Conservation (phyloP, 2,888 invertebrate genomes). For the Spicauda simplicius region DNA sequence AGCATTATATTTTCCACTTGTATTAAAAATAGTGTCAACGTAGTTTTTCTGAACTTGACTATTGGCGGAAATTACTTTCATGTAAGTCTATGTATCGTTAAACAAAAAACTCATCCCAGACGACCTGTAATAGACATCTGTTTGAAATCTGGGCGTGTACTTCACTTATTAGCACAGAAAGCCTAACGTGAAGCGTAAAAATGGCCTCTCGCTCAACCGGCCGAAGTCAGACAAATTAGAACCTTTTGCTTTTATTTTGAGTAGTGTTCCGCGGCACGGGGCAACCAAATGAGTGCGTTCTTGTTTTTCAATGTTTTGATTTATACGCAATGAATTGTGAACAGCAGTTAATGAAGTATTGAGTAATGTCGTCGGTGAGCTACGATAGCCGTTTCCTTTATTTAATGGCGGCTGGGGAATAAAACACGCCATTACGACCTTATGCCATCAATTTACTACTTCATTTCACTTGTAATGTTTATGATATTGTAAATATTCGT, state of each 20-base stretch:
- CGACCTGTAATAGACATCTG: too few relatives aligned
- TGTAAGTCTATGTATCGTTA: too few relatives aligned
- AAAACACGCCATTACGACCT: slow-evolving; percentile 28
- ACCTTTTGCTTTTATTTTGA: slow-evolving; percentile 49
- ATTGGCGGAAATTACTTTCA: too few relatives aligned
- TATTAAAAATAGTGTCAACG: too few relatives aligned
- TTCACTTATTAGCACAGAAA: too few relatives aligned
- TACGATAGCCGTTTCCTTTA: slow-evolving; percentile 48
- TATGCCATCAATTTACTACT: slow-evolving; percentile 37
- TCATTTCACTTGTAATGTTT: slow-evolving; percentile 37
- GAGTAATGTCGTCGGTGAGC: slow-evolving; percentile 64
- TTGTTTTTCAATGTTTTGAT: slow-evolving; percentile 69
- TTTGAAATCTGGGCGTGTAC: too few relatives aligned
- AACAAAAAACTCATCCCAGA: too few relatives aligned
- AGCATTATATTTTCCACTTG: too few relatives aligned
- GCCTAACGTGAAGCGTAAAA: background rate
- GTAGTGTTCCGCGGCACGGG: slow-evolving; percentile 60
- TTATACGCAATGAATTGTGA: slow-evolving; percentile 74
- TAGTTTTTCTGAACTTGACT: too few relatives aligned
- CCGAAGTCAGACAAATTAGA: slow-evolving; percentile 9
- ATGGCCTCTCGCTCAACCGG: background rate
- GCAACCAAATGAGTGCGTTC: slow-evolving; percentile 65
- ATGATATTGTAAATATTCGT: slow-evolving; percentile 27
- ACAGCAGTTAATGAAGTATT: slow-evolving; percentile 70
- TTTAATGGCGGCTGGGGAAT: slow-evolving; percentile 47